Conservation (phyloP, 2,888 invertebrate species). For the Drosophila robusta region DNA sequence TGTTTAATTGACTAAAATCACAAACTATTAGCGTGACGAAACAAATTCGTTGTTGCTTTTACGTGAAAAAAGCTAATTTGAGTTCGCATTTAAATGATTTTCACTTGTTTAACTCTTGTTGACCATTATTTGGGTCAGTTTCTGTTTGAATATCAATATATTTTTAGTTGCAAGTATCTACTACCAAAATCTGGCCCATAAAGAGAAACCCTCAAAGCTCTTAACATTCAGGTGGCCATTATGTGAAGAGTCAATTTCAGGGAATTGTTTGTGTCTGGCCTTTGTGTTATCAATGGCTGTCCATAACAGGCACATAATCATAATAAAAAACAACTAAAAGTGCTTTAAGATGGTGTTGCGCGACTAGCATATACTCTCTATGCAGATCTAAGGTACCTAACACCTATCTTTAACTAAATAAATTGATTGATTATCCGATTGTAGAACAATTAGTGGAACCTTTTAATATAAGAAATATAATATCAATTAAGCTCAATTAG, state of each 20-base stretch:
- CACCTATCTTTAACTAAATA: background rate
- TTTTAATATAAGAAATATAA: background rate
- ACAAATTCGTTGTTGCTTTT: background rate
- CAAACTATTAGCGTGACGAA: background rate
- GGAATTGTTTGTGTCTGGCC: constrained; percentile 47
- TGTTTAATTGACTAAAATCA: background rate
- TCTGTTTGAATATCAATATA: constrained; percentile 7
- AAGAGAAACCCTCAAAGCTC: constrained; percentile 23
- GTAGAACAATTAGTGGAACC: background rate
- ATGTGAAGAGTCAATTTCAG: constrained; percentile 63
- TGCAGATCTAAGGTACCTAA: background rate
- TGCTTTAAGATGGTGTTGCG: background rate
- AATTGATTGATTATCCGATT: background rate
- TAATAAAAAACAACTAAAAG: constrained; percentile 27
- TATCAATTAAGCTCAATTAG: too few species aligned
- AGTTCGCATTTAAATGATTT: constrained; percentile 3
- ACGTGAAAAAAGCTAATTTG: background rate
- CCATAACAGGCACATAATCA: constrained; percentile 61
- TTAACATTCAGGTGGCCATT: constrained; percentile 52
- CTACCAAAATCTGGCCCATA: constrained; percentile 35
- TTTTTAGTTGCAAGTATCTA: constrained; percentile 27
- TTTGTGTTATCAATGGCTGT: constrained; percentile 50
- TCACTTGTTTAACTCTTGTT: constrained; percentile 2
- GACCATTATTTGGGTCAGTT: background rate
- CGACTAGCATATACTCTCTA: constrained; percentile 13